phyloP scores from a whole-genome alignment of 2,888 invertebrate species.

The Melanostoma mellinum region DNA sequence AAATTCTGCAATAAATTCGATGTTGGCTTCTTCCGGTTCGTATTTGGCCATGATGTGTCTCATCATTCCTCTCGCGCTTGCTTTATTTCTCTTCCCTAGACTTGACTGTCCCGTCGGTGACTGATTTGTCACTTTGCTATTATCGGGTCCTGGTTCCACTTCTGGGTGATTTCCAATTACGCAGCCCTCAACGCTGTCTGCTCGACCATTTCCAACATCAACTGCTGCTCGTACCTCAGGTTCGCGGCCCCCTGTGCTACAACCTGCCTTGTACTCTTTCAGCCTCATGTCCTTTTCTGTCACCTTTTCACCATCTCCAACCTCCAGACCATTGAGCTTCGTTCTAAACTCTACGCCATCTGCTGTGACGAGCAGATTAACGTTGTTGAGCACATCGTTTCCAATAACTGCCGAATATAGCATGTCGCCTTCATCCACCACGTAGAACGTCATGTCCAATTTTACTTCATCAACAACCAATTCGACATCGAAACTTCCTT shows the following conservation, averaged over 20 bases:
- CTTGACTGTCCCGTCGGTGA: too few relatives aligned
- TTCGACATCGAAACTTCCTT: background rate
- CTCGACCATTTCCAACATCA: too few relatives aligned
- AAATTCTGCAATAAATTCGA: background rate
- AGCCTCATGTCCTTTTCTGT: background rate
- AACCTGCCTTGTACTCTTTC: too few relatives aligned
- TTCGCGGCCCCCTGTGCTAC: too few relatives aligned
- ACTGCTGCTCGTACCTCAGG: too few relatives aligned
- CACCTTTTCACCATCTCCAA: background rate
- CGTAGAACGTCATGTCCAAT: constrained; percentile 7
- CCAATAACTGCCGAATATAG: constrained; percentile 1
- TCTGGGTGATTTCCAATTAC: too few relatives aligned
- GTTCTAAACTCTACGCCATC: background rate
- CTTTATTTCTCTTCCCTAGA: too few relatives aligned
- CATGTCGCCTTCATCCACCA: constrained; percentile 2
- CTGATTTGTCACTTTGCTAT: too few relatives aligned
- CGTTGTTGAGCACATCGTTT: background rate
- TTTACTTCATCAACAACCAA: background rate
- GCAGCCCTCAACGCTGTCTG: too few relatives aligned
- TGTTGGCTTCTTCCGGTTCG: background rate
- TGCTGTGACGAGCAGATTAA: background rate
- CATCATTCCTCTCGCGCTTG: background rate
- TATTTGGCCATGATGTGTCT: background rate
- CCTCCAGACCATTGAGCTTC: background rate
- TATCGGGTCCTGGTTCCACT: too few relatives aligned